Evolutionary conservation across 1,140 invertebrate species (phyloP).

Genomic region (Ruditapes philippinarum): DNA sequence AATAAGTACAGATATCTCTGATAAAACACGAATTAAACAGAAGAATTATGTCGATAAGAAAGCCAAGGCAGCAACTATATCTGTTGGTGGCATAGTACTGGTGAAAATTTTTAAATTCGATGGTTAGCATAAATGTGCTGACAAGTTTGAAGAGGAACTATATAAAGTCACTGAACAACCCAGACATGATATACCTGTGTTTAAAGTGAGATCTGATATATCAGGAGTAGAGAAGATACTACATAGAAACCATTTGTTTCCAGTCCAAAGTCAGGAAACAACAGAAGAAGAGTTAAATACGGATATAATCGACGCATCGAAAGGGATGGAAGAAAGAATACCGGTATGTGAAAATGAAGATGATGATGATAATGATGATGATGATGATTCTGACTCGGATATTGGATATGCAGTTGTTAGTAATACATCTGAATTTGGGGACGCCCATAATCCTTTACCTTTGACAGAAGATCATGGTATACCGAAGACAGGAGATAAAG

Average conservation of each 20-base stretch:
- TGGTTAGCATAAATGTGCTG: too few species aligned
- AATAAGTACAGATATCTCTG: background rate
- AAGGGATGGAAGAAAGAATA: background rate
- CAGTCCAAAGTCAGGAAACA: background rate
- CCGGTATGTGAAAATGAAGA: background rate
- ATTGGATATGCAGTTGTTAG: too few species aligned
- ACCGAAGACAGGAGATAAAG: too few species aligned
- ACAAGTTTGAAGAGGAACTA: background rate
- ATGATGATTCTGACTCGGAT: too few species aligned
- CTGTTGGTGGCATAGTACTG: conserved; percentile 13
- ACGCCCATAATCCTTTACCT: too few species aligned
- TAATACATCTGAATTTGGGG: too few species aligned
- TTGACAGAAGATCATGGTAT: too few species aligned
- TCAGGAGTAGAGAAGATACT: background rate
- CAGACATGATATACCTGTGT: conserved; percentile 11
- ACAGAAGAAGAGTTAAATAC: background rate
- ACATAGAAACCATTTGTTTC: background rate
- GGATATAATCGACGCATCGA: background rate
- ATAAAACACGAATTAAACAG: conserved; percentile 5
- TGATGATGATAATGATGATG: too few species aligned
- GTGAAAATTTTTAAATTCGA: conserved; percentile 16
- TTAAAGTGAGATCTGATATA: conserved; percentile 18
- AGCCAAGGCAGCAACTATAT: background rate
- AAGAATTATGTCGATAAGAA: background rate
- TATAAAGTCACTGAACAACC: conserved; percentile 38